Evolutionary conservation across 2,797 vertebrate genomes (phyloP).

Genomic region (Manis crassicaudata): DNA sequence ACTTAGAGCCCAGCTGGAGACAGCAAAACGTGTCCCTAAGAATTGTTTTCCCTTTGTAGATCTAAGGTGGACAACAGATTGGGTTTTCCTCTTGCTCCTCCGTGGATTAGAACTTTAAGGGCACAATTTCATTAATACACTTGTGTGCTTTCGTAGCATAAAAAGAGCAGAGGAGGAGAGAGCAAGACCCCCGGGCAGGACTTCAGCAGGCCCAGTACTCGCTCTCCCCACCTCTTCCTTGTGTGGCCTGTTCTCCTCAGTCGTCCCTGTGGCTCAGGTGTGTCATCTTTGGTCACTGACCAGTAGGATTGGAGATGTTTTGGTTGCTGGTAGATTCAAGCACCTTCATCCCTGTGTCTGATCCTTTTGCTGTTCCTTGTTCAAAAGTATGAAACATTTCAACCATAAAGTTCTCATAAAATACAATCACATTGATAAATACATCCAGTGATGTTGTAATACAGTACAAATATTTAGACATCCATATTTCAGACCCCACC

Average conservation of each 20-base stretch:
- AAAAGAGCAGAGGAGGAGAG: constrained; percentile 26
- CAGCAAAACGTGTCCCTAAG: not conserved
- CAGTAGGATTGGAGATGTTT: not conserved
- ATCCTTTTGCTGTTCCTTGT: not conserved
- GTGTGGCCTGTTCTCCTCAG: not conserved
- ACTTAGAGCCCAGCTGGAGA: not conserved
- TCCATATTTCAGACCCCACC: not conserved
- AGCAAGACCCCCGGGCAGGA: not conserved
- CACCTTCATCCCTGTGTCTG: not conserved
- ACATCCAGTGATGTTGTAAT: not conserved
- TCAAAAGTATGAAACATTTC: constrained; percentile 43
- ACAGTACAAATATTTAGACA: not conserved
- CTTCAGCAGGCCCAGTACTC: not conserved
- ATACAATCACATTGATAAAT: not conserved
- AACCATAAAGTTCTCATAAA: not conserved
- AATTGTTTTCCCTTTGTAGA: not conserved
- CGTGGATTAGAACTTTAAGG: constrained; percentile 19
- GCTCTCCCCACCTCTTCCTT: not conserved
- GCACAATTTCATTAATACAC: constrained; percentile 16
- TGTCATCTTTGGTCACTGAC: not conserved
- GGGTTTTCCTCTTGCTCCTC: constrained; percentile 24
- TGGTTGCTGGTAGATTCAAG: not conserved
- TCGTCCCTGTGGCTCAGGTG: not conserved
- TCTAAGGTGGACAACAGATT: not conserved
- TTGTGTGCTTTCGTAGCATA: not conserved